Base-by-base conservation (phyloP, 1,140 invertebrate species). In the Cataglyphis hispanica region DNA sequence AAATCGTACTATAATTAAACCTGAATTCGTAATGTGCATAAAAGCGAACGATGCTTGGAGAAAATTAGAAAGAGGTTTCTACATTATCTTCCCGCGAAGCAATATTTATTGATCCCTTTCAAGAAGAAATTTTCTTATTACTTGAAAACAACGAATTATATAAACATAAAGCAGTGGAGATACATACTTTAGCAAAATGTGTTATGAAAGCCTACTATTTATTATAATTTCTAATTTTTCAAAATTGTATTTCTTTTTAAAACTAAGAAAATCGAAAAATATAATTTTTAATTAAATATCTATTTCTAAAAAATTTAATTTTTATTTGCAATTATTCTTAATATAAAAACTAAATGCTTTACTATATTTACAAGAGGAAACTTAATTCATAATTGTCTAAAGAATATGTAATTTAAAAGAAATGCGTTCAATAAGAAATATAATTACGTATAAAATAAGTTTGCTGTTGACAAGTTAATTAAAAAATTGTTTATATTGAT, bases 1-100 rank as follows among this genome's bases (percentile, higher is more conserved):
- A 78, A 67, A 34, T 78, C n/a, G 27, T 1, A 8, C 43, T n/a
- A 22, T 53, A 78, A 78, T 67, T 78, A 78, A 67, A 56, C 27
- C 61, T n/a, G 27, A 78, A 67, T 67, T 78, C 7, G 13, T 50
- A 66, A 67, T 37, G n/a, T 19, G 19, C 13, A 7, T 46, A 66
- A 66, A 31, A 78, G 43, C 27, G 16, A 67, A 67, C n/a, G 50
- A 61, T 61, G 34, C 56, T 40, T 27, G 1, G 43, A 27, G 11
- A 66, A 78, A 50, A 66, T 61, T 61, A 50, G 40, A 77, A 34
- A 11, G 34, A 22, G n/a, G 37, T 22, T 64, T 13, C 4, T 13
- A 25, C 64, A 46, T 13, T 34, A 37, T 34, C 10, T 64, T 64
- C 13, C 19, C 7, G 43, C 27, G 10, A 2, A 66, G 46, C 16